These are phyloP conservation scores for Brienomyrus brachyistius DNA, from an alignment of 2,113 vertebrate species.

Conservation along the genomic window DNA sequence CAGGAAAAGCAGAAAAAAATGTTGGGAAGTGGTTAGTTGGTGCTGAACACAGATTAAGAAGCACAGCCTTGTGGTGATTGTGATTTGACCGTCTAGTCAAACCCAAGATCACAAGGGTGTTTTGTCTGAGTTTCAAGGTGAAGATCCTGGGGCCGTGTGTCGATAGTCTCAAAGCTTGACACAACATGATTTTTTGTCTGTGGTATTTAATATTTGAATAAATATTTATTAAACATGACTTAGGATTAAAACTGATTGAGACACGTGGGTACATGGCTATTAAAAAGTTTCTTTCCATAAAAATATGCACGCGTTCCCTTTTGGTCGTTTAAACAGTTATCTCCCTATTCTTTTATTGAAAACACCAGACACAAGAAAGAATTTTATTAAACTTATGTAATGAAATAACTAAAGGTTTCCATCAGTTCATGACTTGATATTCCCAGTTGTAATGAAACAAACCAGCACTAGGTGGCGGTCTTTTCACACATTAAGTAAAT, in stretches of 20 bases:
- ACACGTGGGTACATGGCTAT: not conserved
- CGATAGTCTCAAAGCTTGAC: not conserved
- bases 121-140: not conserved
- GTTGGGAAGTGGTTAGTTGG: not conserved
- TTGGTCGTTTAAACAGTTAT: not conserved
- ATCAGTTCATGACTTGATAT: not conserved
- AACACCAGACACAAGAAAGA: not conserved
- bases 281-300: not conserved
- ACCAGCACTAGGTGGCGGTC: conserved; percentile 37
- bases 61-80: not conserved
- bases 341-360: not conserved
- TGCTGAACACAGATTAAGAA: not conserved
- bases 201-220: not conserved
- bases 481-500: conserved; percentile 12
- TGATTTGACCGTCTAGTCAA: not conserved
- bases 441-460: conserved; percentile 16
- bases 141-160: no score
- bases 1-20: not conserved
- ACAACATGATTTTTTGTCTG: not conserved
- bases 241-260: not conserved
- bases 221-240: not conserved
- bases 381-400: not conserved
- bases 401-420: not conserved
- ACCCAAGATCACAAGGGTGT: not conserved
- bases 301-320: not conserved